Evolutionary conservation across 2,888 invertebrate genomes (phyloP).

Genomic region (Molanna angustata): DNA sequence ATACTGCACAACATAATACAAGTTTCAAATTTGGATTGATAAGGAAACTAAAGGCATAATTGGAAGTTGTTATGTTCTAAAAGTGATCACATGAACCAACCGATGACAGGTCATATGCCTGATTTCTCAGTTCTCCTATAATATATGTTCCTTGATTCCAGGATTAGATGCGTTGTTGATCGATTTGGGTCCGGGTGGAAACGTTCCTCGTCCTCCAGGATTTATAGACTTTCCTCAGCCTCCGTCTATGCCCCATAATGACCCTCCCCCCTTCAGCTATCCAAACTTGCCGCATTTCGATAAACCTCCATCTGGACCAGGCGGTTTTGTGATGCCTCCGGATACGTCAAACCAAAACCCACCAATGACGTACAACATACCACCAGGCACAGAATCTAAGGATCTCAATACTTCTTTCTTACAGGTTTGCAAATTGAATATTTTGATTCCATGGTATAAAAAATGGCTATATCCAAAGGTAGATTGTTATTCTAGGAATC

Average conservation of each 20-base stretch:
- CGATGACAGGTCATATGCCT: no score
- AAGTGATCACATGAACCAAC: no score
- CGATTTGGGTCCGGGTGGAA: constrained; percentile 53
- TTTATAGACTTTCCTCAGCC: constrained; percentile 79
- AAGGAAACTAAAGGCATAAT: no score
- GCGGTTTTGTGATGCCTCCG: constrained; percentile 34
- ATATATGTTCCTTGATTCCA: no score
- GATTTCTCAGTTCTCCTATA: no score
- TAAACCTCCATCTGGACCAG: constrained; percentile 22
- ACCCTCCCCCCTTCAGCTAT: constrained; percentile 63
- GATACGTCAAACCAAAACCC: constrained; percentile 35
- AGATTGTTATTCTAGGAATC: no score
- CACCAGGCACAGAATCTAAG: constrained; percentile 61
- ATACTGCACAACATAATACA: no score
- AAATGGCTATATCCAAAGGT: no score
- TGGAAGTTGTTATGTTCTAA: no score
- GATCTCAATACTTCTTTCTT: constrained; percentile 62
- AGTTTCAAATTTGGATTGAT: no score
- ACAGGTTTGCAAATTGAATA: constrained; percentile 43
- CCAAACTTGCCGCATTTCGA: constrained; percentile 41
- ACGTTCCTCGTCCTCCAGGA: constrained; percentile 69
- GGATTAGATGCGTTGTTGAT: constrained; percentile 67
- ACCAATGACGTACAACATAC: constrained; percentile 65
- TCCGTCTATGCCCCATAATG: constrained; percentile 60
- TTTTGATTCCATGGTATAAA: not conserved